Evolutionary conservation across 2,113 vertebrate species (phyloP).

Genomic region (Sinocyclocheilus maitianheensis): DNA sequence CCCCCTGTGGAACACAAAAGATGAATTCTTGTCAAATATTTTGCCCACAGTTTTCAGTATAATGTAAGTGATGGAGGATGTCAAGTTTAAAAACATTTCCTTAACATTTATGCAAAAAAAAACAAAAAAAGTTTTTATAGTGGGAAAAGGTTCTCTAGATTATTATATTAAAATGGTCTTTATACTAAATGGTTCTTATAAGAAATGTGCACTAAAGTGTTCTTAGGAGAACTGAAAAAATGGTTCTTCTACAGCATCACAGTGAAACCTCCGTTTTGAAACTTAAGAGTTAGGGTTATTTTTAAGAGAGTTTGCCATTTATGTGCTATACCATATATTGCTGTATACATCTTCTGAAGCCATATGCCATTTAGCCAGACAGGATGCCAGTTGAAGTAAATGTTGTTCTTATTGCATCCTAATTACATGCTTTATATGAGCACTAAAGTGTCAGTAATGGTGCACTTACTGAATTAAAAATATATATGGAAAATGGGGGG

Average conservation of each 20-base stretch:
- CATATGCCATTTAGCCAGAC: constrained; percentile 40
- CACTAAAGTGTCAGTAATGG: constrained; percentile 41
- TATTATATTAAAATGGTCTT: no score
- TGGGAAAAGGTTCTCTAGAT: no score
- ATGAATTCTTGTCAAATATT: neutral
- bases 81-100: neutral
- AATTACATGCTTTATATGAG: constrained; percentile 52
- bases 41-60: neutral
- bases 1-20: neutral
- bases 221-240: no score
- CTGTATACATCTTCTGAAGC: neutral
- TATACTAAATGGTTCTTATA: neutral
- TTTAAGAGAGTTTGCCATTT: neutral
- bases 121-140: no score
- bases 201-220: no score
- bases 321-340: neutral
- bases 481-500: constrained; percentile 1
- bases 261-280: no score
- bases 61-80: neutral
- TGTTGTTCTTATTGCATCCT: constrained; percentile 56
- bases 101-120: no score
- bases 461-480: neutral
- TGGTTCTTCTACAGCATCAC: no score
- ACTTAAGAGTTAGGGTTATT: no score
- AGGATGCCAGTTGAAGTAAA: constrained; percentile 49